Evolutionary conservation across 2,797 vertebrate genomes (phyloP), one percentile per base, ranked within the genome.

Genomic region (Pseudomugil tenellus): DNA sequence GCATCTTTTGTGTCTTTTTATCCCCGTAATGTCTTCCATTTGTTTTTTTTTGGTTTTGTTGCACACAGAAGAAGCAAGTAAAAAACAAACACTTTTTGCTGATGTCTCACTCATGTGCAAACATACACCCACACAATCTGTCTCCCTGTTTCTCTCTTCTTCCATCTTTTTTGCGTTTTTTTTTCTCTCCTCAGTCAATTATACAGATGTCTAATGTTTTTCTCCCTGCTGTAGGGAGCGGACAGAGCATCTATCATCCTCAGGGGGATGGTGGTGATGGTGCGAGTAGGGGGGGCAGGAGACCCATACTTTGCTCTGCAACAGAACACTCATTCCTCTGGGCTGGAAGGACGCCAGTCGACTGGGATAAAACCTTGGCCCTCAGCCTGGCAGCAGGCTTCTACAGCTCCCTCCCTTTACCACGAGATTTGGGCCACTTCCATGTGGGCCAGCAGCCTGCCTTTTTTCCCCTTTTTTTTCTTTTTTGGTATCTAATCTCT

Each of bases 141-240:
- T 83, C 75, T 76, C 71, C 46, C 41, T 52, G 29, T 62, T 61
- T 63, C 51, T 58, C 43, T 67, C 46, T 69, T 63, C 21, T 73
- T 73, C 76, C 63, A 65, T 69, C 70, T 28, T 60, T 67, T 59
- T 31, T 32, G 35, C 66, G 41, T 43, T 61, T 55, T 69, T 61
- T 73, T 85, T 76, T 79, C 79, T 83, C 85, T 83, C 83, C 84
- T 92, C 85, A 90, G 87, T 93, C 92, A 91, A 92, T 92, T 86
- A 85, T 87, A 90, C 92, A 93, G 92, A 92, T 93, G 92, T 93
- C 87, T 92, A 89, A 92, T 89, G 83, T 80, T 76, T 52, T 88
- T 91, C 87, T 84, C 76, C 76, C 69, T 79, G 86, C 89, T 76
- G 82, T 72, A 84, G 83, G 83, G 83, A 92, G 85, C 46, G 71